Evolutionary conservation across 2,797 vertebrate species (phyloP).

Genomic region (Gymnothorax reevesii): DNA sequence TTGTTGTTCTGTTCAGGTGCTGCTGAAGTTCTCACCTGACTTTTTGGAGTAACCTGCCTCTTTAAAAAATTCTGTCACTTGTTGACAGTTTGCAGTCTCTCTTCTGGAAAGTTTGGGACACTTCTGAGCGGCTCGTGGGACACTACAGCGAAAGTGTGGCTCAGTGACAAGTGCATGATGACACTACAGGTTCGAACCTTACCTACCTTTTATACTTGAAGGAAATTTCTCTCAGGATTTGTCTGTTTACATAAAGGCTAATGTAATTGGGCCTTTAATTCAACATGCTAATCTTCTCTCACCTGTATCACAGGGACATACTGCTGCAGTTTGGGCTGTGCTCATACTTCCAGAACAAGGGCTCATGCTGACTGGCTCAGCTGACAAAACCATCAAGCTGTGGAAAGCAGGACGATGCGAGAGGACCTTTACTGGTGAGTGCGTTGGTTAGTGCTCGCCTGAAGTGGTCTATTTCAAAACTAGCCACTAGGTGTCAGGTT

Average conservation of each 20-base stretch:
- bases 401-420: conserved; percentile 83
- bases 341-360: conserved; percentile 93
- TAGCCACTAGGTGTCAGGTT: conserved; percentile 5
- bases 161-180: conserved; percentile 98
- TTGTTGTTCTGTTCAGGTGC: not conserved
- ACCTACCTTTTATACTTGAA: not conserved
- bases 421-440: conserved; percentile 74
- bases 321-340: conserved; percentile 94
- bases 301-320: conserved; percentile 79
- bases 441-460: not conserved
- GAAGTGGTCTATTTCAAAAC: not conserved
- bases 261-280: not conserved
- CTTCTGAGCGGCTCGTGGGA: conserved; percentile 98
- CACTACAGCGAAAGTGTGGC: conserved; percentile 95
- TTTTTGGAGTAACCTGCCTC: not conserved
- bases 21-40: not conserved
- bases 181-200: conserved; percentile 84
- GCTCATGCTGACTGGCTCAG: conserved; percentile 94
- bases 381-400: conserved; percentile 86
- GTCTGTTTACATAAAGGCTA: not conserved
- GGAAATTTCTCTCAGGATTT: not conserved
- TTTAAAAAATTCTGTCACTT: conserved; percentile 19
- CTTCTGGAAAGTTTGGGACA: conserved; percentile 95
- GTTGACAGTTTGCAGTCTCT: conserved; percentile 87
- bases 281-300: not conserved